A percentile compares a stretch with the other conserved stretches of the same genome.
These are phyloP conservation scores for Pogonus chalceus DNA, from an alignment of 1,140 invertebrate genomes.

Conservation along the genomic window DNA sequence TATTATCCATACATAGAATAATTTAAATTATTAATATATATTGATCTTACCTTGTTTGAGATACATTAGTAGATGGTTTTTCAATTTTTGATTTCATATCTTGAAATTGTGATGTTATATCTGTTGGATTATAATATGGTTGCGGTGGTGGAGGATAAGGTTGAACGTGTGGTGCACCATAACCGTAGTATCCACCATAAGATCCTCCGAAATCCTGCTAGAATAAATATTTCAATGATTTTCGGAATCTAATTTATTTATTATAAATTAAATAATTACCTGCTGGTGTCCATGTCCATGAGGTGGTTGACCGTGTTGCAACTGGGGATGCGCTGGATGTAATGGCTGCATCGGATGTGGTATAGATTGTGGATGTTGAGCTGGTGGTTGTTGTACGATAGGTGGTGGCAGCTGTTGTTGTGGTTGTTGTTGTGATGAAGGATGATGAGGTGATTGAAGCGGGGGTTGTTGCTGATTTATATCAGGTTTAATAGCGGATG, in stretches of 20 bases:
- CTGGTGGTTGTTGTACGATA: not conserved
- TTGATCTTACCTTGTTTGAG: too few species aligned
- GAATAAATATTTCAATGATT: not conserved
- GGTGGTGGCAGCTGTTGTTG: not conserved
- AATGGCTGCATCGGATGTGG: not conserved
- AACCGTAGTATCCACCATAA: not conserved
- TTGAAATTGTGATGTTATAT: not conserved
- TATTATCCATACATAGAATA: too few species aligned
- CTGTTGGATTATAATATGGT: not conserved
- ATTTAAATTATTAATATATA: too few species aligned
- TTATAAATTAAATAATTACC: not conserved
- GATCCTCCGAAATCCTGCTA: not conserved
- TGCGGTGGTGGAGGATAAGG: not conserved
- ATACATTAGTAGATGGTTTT: not conserved
- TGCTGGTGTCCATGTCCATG: not conserved
- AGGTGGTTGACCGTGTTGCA: not conserved
- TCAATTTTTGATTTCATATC: not conserved
- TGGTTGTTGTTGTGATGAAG: not conserved
- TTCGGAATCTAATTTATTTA: not conserved
- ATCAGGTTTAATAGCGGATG: not conserved
- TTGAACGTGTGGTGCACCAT: not conserved
- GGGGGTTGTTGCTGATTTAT: not conserved
- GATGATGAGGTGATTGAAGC: not conserved
- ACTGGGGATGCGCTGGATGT: not conserved
- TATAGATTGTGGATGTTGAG: not conserved